These are phyloP conservation scores for Scelioninae gen. 1 DNA, from an alignment of 2,888 invertebrate genomes.

Conservation along the genomic window DNA sequence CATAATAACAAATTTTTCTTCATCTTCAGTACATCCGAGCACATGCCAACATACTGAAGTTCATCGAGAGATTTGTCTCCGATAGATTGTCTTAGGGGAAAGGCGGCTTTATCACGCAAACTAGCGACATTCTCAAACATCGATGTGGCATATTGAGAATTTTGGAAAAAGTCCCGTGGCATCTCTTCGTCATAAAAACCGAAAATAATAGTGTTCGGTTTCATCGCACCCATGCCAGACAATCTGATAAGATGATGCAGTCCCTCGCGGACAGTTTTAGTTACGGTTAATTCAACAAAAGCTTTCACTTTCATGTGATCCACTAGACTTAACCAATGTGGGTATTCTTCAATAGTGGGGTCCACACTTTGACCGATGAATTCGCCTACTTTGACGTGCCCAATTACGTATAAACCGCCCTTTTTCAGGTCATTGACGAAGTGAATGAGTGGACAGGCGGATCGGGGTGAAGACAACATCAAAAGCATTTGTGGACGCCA, in stretches of 20 bases:
- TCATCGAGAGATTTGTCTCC: slow-evolving; percentile 85
- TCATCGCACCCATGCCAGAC: slow-evolving; percentile 99
- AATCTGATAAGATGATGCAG: slow-evolving; percentile 95
- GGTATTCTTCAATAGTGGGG: slow-evolving; percentile 90
- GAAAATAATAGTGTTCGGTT: slow-evolving; percentile 97
- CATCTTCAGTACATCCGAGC: slow-evolving; percentile 95
- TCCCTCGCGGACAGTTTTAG: slow-evolving; percentile 93
- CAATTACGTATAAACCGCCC: slow-evolving; percentile 94
- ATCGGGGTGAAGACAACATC: slow-evolving; percentile 95
- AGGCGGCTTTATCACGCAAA: slow-evolving; percentile 83
- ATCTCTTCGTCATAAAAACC: slow-evolving; percentile 94
- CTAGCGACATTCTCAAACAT: slow-evolving; percentile 85
- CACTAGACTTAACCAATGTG: slow-evolving; percentile 96
- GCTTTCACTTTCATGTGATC: slow-evolving; percentile 98
- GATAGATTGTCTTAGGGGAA: slow-evolving; percentile 86
- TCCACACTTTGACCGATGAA: slow-evolving; percentile 86
- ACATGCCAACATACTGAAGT: slow-evolving; percentile 92
- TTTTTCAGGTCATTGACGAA: slow-evolving; percentile 99
- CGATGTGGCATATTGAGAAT: slow-evolving; percentile 82
- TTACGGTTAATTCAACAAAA: slow-evolving; percentile 96
- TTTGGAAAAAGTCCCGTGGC: slow-evolving; percentile 91
- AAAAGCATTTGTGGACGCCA: slow-evolving; percentile 99
- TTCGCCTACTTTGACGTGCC: slow-evolving; percentile 91
- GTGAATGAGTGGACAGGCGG: slow-evolving; percentile 95
- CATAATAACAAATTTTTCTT: slow-evolving; percentile 97